Evolutionary conservation across 2,113 vertebrate genomes (phyloP), one percentile per base, ranked within the genome.

Genomic region (Chloropsis hardwickii): DNA sequence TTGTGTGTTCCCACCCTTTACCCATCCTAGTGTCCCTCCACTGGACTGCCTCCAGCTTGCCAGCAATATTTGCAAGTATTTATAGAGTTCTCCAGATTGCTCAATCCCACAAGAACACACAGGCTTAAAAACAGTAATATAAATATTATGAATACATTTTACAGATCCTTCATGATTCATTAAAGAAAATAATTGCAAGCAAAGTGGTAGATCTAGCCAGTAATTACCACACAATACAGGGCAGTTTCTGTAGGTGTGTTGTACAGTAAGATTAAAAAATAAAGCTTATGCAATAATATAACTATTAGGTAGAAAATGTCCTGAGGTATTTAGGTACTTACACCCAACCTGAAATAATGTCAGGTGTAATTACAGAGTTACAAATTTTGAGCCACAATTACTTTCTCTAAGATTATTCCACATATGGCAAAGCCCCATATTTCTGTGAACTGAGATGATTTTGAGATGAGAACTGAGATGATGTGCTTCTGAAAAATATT

Each of bases 91-190:
- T 88, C 50, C 23, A 69, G 53, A 90, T 91, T 94, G 78, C 87
- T 71, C 73, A 94, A 79, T 85, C 48, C 57, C 8, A 14, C 65
- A 91, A 87, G 56, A 90, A 79, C 48, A 81, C 25, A 61, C 35
- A 56, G 53, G 69, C 45, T 91, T 90, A 80, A 90, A 50, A 94
- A 86, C 77, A 91, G 40, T 25, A 90, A 90, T 77, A 80, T 58
- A 95, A 96, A 91, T 80, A 95, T 69, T 88, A 72, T 62, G 53
- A 94, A 82, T 48, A 91, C 3, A 42, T 89, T 76, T 92, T 79
- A 90, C 0, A 1, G 73, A 87, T 45, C 35, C 19, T 94, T 80
- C 78, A 58, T 47, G 74, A 87, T 85, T 91, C 73, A 85, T 85
- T 85, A 76, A 78, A 89, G 60, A 79, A 85, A 87, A 87, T 33